phyloP scores from a whole-genome alignment of 2,797 vertebrate genomes.

The Chelon auratus region DNA sequence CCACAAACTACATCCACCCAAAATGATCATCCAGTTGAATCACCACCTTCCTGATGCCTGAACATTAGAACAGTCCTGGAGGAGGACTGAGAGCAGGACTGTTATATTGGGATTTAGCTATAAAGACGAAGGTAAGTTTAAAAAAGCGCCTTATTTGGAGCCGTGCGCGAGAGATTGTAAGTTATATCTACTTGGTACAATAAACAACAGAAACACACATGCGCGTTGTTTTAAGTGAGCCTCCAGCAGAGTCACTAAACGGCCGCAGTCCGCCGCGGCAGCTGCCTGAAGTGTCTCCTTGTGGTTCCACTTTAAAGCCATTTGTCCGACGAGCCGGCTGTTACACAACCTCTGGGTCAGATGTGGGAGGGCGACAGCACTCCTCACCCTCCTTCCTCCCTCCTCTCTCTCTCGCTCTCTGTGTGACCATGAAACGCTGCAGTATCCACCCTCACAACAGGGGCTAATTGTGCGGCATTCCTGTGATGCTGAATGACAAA shows the following conservation, averaged over 20 bases:
- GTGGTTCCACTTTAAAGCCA: constrained; percentile 63
- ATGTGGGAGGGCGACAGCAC: constrained; percentile 76
- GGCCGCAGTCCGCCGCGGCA: constrained; percentile 46
- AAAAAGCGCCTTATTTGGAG: background rate
- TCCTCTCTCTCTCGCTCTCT: too few relatives aligned
- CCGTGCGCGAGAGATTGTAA: background rate
- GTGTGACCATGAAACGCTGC: constrained; percentile 76
- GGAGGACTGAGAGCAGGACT: too few relatives aligned
- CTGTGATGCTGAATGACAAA: constrained; percentile 78
- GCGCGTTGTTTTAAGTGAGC: constrained; percentile 11
- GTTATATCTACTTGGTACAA: background rate
- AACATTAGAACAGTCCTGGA: too few relatives aligned
- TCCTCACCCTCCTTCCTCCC: constrained; percentile 69
- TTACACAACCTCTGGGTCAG: constrained; percentile 79
- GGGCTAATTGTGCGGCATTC: constrained; percentile 79
- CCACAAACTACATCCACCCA: too few relatives aligned
- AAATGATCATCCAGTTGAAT: too few relatives aligned
- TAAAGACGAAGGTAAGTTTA: too few relatives aligned
- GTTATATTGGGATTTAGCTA: too few relatives aligned
- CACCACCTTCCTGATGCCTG: too few relatives aligned
- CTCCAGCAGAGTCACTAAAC: constrained; percentile 15
- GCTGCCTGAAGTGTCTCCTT: constrained; percentile 56
- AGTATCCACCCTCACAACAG: constrained; percentile 83
- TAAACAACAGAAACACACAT: background rate
- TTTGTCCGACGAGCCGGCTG: constrained; percentile 71